phyloP scores from a whole-genome alignment of 2,113 vertebrate species.

The Aramus guarauna region DNA sequence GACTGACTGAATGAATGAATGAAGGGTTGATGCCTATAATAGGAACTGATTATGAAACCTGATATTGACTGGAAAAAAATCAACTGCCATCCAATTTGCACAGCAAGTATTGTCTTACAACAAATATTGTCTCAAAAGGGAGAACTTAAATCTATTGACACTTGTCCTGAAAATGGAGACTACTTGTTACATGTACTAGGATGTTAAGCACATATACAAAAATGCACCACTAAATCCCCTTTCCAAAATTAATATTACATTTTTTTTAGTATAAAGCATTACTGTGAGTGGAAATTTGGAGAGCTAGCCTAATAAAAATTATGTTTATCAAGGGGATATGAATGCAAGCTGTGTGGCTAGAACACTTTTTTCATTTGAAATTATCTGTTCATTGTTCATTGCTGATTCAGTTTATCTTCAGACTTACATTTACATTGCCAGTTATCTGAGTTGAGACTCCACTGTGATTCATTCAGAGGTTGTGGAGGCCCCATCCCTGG shows the following conservation, averaged over 20 bases:
- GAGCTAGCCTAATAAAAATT: constrained; percentile 16
- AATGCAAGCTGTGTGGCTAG: constrained; percentile 23
- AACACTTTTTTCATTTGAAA: constrained; percentile 2
- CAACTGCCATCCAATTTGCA: constrained; percentile 46
- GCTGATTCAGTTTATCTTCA: constrained; percentile 36
- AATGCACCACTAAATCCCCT: constrained; percentile 6
- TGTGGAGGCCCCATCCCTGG: too few species aligned
- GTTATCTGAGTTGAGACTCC: constrained; percentile 65
- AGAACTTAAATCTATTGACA: not conserved
- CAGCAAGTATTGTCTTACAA: constrained; percentile 4
- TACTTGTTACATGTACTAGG: constrained; percentile 30
- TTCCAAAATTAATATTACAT: not conserved
- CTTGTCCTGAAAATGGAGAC: constrained; percentile 2
- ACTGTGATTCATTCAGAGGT: constrained; percentile 69
- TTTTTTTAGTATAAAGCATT: not conserved
- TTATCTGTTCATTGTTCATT: constrained; percentile 45
- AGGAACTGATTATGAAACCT: constrained; percentile 44
- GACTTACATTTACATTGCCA: constrained; percentile 56
- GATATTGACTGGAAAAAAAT: constrained; percentile 14
- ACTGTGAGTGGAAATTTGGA: constrained; percentile 29
- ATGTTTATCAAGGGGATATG: constrained; percentile 27
- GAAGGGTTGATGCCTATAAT: constrained; percentile 55
- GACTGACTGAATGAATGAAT: constrained; percentile 47
- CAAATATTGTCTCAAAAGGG: not conserved
- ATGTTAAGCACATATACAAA: constrained; percentile 38